Evolutionary conservation across 1,140 invertebrate species (phyloP), one percentile per base, ranked within the genome.

Genomic region (Dreissena rostriformis): DNA sequence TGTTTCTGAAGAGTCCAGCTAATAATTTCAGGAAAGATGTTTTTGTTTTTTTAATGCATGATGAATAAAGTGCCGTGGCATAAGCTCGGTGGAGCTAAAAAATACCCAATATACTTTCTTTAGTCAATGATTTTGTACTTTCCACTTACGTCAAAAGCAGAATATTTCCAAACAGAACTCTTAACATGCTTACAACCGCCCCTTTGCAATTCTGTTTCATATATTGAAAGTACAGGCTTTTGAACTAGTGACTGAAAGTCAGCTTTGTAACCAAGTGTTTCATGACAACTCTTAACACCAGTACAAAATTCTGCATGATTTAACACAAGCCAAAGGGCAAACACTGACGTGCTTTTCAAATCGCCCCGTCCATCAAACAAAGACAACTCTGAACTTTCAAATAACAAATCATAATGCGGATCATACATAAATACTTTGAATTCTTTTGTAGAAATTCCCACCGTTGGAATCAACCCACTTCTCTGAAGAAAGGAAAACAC

Each of bases 361-460:
- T 22, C 29, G 4, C 22, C 26, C 39, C 39, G 29, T 12, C 17
- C 14, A 11, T 71, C 68, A 71, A 71, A 71, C 22, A 71, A 71
- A 19, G 14, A 49, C 14, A 71, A 19, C 17, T 71, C 68, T 71
- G 68, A 71, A 39, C 68, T 71, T 39, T 71, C 68, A 71, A 39
- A 71, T 15, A 71, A 28, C 14, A 71, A 22, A 71, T 71, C 68
- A 71, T 19, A 71, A n/a, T 71, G 14, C 51, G 68, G 68, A 28
- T 71, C 68, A 71, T 71, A 71, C 68, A 71, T 71, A 39, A 71
- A 71, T 49, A 71, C 22, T 71, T 71, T 71, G 14, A 29, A 39
- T 19, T 71, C 17, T 4, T 71, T 22, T 28, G 39, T 29, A 26
- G 26, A 39, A 39, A 71, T 22, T 49, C 68, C 26, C 14, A 71